phyloP scores from a whole-genome alignment of 2,797 vertebrate species.

The Etheostoma perlongum region DNA sequence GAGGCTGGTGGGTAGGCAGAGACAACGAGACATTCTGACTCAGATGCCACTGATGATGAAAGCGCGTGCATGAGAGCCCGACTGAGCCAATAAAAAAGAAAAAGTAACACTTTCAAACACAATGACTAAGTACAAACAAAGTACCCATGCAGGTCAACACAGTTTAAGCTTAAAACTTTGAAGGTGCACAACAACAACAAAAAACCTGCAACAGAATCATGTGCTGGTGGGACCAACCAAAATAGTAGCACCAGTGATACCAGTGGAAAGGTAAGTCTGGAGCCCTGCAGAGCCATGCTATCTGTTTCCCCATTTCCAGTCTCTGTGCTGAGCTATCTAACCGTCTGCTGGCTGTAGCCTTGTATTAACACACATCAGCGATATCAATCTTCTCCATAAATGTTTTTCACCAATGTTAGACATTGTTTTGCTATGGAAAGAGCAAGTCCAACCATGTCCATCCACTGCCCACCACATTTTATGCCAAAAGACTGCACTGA shows the following conservation, averaged over 20 bases:
- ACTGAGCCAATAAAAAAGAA: neutral
- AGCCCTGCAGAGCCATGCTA: neutral
- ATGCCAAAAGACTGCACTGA: neutral
- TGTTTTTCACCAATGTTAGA: neutral
- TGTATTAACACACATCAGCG: neutral
- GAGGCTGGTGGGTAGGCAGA: neutral
- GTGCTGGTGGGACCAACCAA: too few species aligned
- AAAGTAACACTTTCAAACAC: too few species aligned
- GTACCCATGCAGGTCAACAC: too few species aligned
- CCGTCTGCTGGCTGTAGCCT: neutral
- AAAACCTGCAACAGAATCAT: too few species aligned
- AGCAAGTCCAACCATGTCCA: neutral
- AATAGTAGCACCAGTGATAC: too few species aligned
- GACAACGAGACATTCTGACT: neutral
- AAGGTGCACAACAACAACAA: too few species aligned
- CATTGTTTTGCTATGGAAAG: neutral
- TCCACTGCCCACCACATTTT: neutral
- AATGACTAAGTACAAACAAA: too few species aligned
- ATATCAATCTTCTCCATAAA: neutral
- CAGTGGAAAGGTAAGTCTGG: too few species aligned
- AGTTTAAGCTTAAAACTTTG: too few species aligned
- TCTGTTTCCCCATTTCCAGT: neutral
- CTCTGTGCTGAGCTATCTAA: slow-evolving; percentile 21
- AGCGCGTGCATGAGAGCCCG: neutral
- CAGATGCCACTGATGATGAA: neutral